These are phyloP conservation scores for Spatulosminthurus flaviceps DNA, from an alignment of 2,888 invertebrate genomes.

Conservation along the genomic window DNA sequence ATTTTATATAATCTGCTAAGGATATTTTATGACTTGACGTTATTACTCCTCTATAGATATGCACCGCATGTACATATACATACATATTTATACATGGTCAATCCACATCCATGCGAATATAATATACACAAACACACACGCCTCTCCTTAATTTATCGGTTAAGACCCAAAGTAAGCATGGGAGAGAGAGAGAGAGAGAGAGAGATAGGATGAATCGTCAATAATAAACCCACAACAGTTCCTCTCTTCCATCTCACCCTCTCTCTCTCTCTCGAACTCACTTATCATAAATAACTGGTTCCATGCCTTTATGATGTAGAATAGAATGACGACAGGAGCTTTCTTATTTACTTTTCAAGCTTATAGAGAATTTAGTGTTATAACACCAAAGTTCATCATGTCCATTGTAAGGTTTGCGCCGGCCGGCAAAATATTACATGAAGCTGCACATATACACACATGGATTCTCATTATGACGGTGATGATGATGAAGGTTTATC, in stretches of 20 bases:
- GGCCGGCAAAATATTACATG: too few species aligned
- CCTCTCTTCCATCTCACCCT: neutral
- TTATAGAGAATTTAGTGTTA: too few species aligned
- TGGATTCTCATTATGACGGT: too few species aligned
- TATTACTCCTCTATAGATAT: constrained; percentile 12
- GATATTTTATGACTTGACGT: constrained; percentile 31
- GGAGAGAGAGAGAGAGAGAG: neutral
- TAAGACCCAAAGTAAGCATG: neutral
- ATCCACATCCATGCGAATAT: constrained; percentile 20
- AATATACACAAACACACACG: constrained; percentile 28
- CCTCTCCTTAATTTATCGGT: constrained; percentile 39
- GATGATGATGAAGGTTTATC: too few species aligned
- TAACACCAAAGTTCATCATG: too few species aligned
- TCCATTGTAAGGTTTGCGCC: too few species aligned
- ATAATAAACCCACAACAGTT: constrained; percentile 4
- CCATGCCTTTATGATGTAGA: neutral
- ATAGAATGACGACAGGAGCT: neutral
- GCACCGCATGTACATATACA: too few species aligned
- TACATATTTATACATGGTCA: neutral
- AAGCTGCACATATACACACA: too few species aligned
- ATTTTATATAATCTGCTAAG: constrained; percentile 26
- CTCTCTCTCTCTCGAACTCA: neutral
- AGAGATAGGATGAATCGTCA: constrained; percentile 1
- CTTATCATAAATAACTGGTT: neutral
- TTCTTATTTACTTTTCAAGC: too few species aligned